phyloP scores from a whole-genome alignment of 1,140 invertebrate genomes.

The Metaphire vulgaris region DNA sequence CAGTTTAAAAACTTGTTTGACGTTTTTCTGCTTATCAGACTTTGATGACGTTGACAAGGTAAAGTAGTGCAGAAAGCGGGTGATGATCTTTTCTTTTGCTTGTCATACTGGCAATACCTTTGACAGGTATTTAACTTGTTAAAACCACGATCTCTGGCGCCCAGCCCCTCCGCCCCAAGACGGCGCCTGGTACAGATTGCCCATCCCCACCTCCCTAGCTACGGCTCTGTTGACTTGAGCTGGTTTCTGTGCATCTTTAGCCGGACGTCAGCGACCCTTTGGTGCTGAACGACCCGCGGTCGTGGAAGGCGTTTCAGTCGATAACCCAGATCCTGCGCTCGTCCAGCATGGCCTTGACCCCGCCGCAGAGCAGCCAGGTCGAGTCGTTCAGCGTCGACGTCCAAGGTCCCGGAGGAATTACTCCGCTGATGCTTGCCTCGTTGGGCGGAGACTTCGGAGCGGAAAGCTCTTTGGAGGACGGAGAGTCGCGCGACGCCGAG shows the following conservation, averaged over 20 bases:
- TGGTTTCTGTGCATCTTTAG: no score
- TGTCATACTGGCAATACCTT: no score
- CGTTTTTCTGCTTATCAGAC: no score
- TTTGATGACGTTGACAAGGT: no score
- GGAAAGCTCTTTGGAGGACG: slow-evolving; percentile 36
- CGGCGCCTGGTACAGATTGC: slow-evolving; percentile 41
- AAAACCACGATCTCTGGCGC: slow-evolving; percentile 56
- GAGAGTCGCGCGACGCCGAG: slow-evolving; percentile 55
- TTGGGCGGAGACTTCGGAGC: slow-evolving; percentile 58
- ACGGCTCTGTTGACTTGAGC: no score
- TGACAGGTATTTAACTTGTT: no score
- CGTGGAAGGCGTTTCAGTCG: not conserved
- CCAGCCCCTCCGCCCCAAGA: slow-evolving; percentile 66
- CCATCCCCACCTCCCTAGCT: no score
- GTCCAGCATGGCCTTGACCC: not conserved
- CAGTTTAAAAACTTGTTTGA: no score
- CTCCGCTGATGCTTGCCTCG: slow-evolving; percentile 90
- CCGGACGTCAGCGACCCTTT: not conserved
- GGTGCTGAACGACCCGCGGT: not conserved
- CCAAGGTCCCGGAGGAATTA: slow-evolving; percentile 65
- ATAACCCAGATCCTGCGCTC: not conserved
- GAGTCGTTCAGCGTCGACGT: slow-evolving; percentile 34
- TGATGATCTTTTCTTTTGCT: no score
- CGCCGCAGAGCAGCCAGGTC: not conserved
- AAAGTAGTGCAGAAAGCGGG: no score